These are phyloP conservation scores for Frankliniella intonsa DNA, from an alignment of 2,888 invertebrate genomes.

Conservation along the genomic window DNA sequence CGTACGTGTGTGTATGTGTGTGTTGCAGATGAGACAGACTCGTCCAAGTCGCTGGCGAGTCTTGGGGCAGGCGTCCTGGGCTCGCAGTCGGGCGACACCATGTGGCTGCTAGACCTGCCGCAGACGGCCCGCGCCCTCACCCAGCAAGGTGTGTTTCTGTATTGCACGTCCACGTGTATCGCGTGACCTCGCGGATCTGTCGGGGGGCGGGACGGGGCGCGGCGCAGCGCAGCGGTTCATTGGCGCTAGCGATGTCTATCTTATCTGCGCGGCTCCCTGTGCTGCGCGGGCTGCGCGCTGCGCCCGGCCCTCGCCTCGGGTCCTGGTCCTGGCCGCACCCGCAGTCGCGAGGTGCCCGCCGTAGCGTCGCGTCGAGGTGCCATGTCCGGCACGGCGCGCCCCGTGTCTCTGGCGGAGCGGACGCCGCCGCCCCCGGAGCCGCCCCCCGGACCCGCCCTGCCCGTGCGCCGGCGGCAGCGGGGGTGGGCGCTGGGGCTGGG, in stretches of 20 bases:
- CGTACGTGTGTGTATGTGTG: neutral
- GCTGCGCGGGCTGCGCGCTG: too few relatives aligned
- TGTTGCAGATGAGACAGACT: conserved; percentile 23
- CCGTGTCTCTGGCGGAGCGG: neutral
- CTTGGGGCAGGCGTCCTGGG: conserved; percentile 35
- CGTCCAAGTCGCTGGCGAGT: conserved; percentile 19
- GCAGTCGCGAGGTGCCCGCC: neutral
- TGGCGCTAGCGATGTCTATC: too few relatives aligned
- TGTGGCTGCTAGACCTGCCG: conserved; percentile 61
- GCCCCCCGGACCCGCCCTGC: neutral
- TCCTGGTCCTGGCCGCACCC: neutral
- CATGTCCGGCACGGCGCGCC: neutral
- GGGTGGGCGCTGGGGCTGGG: neutral
- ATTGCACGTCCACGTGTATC: neutral
- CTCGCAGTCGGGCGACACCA: conserved; percentile 51
- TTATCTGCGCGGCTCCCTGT: too few relatives aligned
- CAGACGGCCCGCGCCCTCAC: conserved; percentile 55
- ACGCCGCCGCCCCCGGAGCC: neutral
- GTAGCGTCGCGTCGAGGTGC: neutral
- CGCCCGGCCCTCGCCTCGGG: neutral
- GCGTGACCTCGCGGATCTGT: neutral
- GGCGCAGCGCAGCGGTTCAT: too few relatives aligned
- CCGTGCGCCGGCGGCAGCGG: neutral
- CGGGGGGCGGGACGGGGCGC: neutral
- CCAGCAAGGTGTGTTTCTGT: conserved; percentile 56